Evolutionary conservation across 2,888 invertebrate genomes (phyloP).

Genomic region (Ectemnius continuus): DNA sequence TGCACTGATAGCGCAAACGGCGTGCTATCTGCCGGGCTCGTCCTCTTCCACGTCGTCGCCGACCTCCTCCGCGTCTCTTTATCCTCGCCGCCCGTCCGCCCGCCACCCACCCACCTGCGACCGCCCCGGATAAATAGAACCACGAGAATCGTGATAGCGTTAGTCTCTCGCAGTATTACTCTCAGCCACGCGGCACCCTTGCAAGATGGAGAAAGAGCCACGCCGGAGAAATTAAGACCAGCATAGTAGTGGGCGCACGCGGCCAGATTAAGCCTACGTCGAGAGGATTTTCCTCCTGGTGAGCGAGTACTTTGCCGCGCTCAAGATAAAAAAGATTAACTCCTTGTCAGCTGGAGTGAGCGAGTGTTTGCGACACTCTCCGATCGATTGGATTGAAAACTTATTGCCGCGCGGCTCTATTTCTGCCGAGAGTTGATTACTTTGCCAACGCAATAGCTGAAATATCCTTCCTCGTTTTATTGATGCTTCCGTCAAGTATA

Average conservation of each 20-base stretch:
- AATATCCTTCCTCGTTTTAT: too few species aligned
- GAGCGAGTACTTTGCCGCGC: too few species aligned
- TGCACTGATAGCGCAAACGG: slow-evolving; percentile 69
- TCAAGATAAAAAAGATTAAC: too few species aligned
- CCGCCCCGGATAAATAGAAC: slow-evolving; percentile 29
- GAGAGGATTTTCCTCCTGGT: slow-evolving; percentile 3
- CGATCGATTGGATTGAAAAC: too few species aligned
- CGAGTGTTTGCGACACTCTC: too few species aligned
- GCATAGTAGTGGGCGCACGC: slow-evolving; percentile 8
- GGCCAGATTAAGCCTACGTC: slow-evolving; percentile 18
- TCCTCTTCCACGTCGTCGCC: slow-evolving; percentile 22
- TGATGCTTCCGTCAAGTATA: too few species aligned
- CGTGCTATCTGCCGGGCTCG: slow-evolving; percentile 50
- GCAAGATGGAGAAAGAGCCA: slow-evolving; percentile 13
- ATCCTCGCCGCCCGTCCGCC: slow-evolving; percentile 17
- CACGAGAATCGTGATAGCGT: not conserved
- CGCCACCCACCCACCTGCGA: slow-evolving; percentile 17
- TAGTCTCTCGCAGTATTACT: slow-evolving; percentile 9
- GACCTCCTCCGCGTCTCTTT: slow-evolving; percentile 31
- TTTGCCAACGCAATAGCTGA: too few species aligned
- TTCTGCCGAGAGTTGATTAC: not conserved
- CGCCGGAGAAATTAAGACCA: slow-evolving; percentile 12
- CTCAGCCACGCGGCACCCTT: not conserved
- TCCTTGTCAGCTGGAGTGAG: too few species aligned
- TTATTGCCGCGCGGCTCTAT: slow-evolving; percentile 8